Evolutionary conservation across 1,140 invertebrate species (phyloP).

Genomic region (Papilio aristodemus): DNA sequence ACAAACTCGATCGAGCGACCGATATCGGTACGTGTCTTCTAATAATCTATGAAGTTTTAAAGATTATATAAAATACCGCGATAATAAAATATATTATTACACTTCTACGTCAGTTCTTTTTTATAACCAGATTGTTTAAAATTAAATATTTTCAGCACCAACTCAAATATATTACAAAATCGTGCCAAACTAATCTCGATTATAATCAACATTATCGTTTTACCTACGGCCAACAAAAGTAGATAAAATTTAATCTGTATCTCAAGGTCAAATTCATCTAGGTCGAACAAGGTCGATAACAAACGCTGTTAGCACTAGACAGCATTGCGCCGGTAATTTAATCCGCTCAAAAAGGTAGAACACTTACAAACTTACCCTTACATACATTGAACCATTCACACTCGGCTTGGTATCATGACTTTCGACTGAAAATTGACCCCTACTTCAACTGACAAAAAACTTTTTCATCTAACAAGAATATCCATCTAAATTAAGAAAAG

Average conservation of each 20-base stretch:
- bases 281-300: constrained; percentile 43
- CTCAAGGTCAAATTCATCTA: constrained; percentile 21
- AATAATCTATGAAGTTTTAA: neutral
- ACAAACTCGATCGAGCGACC: neutral
- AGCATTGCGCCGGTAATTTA: constrained; percentile 56
- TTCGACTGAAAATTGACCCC: constrained; percentile 46
- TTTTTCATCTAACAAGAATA: constrained; percentile 54
- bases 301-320: constrained; percentile 60
- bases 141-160: no score
- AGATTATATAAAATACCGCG: no score
- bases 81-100: no score
- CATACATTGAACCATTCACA: constrained; percentile 58
- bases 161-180: no score
- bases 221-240: neutral
- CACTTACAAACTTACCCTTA: constrained; percentile 52
- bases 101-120: no score
- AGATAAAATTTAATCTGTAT: neutral
- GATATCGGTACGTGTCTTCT: neutral
- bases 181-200: neutral
- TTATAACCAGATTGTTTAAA: no score
- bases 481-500: constrained; percentile 60
- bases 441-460: constrained; percentile 51
- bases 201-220: neutral
- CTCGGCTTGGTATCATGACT: constrained; percentile 55
- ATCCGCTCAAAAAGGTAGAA: constrained; percentile 61